These are phyloP conservation scores for rat (Rattus norvegicus) DNA, from an alignment of 2,113 vertebrate species.

Conservation along the genomic window DNA sequence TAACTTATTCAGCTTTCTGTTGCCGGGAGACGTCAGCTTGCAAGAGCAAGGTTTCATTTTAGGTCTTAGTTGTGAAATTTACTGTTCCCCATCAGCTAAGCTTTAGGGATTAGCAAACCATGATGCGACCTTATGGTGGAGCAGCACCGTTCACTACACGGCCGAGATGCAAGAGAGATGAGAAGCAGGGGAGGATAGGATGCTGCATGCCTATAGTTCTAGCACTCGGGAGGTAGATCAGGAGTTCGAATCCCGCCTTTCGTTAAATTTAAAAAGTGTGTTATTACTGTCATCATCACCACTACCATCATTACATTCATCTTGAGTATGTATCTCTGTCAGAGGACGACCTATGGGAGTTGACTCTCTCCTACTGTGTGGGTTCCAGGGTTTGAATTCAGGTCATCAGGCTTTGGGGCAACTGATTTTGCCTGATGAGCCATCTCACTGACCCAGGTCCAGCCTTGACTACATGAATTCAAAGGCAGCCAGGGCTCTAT, in stretches of 20 bases:
- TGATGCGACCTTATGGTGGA: neutral
- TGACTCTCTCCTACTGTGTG: neutral
- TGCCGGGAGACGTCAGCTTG: neutral
- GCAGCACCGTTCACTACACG: neutral
- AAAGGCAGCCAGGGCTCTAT: neutral
- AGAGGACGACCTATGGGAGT: neutral
- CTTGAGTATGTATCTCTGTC: neutral
- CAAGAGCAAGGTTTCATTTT: neutral
- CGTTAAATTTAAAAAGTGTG: neutral
- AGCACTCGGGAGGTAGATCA: neutral
- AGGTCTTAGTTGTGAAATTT: too few relatives aligned
- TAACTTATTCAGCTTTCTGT: neutral
- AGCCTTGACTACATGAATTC: neutral
- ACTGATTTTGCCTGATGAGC: neutral
- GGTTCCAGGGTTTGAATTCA: neutral
- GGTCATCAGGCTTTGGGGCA: neutral
- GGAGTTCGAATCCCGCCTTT: neutral
- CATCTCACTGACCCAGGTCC: neutral
- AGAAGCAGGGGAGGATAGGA: too few relatives aligned
- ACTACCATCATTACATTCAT: neutral
- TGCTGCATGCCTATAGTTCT: neutral
- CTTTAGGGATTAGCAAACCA: neutral
- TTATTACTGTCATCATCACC: neutral
- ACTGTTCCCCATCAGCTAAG: neutral
- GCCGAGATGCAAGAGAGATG: neutral